phyloP scores from a whole-genome alignment of 1,140 invertebrate species.

The Hyles euphorbiae region DNA sequence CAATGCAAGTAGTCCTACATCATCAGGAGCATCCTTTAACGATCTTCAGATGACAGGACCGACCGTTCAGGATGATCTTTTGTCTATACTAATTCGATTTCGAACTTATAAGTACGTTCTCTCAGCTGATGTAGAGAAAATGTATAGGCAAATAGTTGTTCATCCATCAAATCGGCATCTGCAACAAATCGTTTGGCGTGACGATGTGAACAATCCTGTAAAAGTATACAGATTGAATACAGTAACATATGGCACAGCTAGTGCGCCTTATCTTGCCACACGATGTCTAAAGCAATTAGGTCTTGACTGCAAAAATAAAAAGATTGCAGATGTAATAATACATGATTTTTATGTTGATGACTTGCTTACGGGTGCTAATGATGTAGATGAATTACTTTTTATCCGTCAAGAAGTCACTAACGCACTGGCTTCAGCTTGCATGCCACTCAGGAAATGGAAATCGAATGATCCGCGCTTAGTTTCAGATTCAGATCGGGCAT shows the following conservation, averaged over 20 bases:
- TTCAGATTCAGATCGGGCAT: background rate
- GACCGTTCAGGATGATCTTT: background rate
- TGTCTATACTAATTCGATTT: background rate
- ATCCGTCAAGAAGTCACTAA: constrained; percentile 15
- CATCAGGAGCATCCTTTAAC: background rate
- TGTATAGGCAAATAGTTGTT: background rate
- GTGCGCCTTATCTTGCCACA: constrained; percentile 3
- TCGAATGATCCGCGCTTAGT: constrained; percentile 11
- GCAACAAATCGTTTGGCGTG: background rate
- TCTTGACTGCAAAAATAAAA: constrained; percentile 18
- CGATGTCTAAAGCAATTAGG: constrained; percentile 23
- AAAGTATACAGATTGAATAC: too few relatives aligned
- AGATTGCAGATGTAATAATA: constrained; percentile 32
- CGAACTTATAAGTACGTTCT: background rate
- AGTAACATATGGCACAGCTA: too few relatives aligned
- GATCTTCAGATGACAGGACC: background rate
- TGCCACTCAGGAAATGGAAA: constrained; percentile 16
- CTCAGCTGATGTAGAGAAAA: background rate
- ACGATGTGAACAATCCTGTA: too few relatives aligned
- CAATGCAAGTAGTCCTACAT: background rate
- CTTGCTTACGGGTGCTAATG: constrained; percentile 44
- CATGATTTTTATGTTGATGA: constrained; percentile 55
- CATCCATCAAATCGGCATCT: background rate
- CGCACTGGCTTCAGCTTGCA: constrained; percentile 1
- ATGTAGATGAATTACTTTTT: constrained; percentile 17